Evolutionary conservation across 2,797 vertebrate species (phyloP).

Genomic region (Paramormyrops hopkinsi): DNA sequence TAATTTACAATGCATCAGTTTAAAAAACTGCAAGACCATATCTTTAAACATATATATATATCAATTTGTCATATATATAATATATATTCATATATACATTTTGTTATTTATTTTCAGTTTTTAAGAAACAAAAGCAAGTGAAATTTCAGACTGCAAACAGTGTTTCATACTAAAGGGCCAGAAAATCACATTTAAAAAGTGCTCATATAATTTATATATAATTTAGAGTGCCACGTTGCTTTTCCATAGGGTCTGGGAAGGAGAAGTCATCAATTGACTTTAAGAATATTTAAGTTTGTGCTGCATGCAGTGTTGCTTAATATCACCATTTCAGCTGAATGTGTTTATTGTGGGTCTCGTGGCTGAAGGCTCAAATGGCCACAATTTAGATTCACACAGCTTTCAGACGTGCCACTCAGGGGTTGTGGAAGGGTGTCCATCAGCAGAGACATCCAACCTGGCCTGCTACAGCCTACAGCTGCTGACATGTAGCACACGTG

Average conservation of each 20-base stretch:
- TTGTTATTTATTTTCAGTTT: constrained; percentile 56
- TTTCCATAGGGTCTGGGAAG: constrained; percentile 32
- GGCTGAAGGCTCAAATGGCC: background rate
- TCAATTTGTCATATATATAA: constrained; percentile 24
- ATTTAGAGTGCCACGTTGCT: constrained; percentile 37
- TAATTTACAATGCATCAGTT: constrained; percentile 24
- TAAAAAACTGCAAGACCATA: constrained; percentile 31
- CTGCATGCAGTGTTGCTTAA: background rate
- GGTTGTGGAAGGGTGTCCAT: background rate
- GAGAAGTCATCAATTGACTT: constrained; percentile 22
- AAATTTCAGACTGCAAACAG: constrained; percentile 68
- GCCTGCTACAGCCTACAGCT: background rate
- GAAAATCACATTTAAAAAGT: constrained; percentile 60
- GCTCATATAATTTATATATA: constrained; percentile 47
- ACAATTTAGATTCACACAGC: background rate
- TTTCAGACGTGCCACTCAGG: background rate
- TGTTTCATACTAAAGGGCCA: constrained; percentile 64
- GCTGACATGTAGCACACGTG: background rate
- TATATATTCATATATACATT: constrained; percentile 73
- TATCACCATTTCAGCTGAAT: background rate
- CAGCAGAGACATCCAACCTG: background rate
- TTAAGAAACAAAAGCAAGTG: constrained; percentile 61
- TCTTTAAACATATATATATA: constrained; percentile 68
- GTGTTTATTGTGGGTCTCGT: background rate
- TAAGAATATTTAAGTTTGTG: background rate